phyloP scores from a whole-genome alignment of 2,113 vertebrate species.

The Leucosticte australis region DNA sequence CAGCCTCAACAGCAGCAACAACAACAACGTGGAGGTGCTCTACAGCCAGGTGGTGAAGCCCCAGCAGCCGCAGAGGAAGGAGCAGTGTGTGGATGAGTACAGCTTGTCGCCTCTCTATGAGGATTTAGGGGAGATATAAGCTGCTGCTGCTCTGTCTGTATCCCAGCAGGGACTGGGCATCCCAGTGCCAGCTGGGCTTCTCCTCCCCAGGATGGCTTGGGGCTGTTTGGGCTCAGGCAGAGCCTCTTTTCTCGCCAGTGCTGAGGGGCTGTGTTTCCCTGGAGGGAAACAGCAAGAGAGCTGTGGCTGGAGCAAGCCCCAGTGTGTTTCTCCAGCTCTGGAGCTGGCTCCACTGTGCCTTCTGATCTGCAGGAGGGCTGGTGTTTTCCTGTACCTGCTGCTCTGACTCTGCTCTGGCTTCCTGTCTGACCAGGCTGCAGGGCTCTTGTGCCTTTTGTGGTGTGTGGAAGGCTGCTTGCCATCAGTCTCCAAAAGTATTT shows the following conservation, averaged over 20 bases:
- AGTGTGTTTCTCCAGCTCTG: neutral
- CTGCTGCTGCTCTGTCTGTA: neutral
- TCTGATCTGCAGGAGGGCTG: neutral
- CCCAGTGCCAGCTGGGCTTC: neutral
- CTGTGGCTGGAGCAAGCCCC: neutral
- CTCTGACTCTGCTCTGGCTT: neutral
- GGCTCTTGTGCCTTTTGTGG: neutral
- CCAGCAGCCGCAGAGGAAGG: neutral
- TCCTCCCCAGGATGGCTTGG: accelerated
- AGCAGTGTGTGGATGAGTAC: slow-evolving; percentile 60
- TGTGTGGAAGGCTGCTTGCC: neutral
- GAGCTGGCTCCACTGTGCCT: neutral
- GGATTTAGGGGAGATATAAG: slow-evolving; percentile 45
- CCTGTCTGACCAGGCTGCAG: neutral
- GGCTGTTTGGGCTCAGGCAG: neutral
- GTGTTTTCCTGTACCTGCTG: neutral
- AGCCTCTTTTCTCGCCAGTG: neutral
- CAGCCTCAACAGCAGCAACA: slow-evolving; percentile 78
- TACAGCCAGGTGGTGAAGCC: slow-evolving; percentile 85
- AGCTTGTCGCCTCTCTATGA: slow-evolving; percentile 50
- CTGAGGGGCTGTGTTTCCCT: neutral
- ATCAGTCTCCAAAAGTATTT: slow-evolving; percentile 25
- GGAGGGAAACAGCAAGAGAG: neutral
- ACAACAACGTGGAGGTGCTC: slow-evolving; percentile 71
- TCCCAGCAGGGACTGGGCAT: neutral